These are phyloP conservation scores for Cydia splendana DNA, from an alignment of 1,140 invertebrate genomes.

Conservation along the genomic window DNA sequence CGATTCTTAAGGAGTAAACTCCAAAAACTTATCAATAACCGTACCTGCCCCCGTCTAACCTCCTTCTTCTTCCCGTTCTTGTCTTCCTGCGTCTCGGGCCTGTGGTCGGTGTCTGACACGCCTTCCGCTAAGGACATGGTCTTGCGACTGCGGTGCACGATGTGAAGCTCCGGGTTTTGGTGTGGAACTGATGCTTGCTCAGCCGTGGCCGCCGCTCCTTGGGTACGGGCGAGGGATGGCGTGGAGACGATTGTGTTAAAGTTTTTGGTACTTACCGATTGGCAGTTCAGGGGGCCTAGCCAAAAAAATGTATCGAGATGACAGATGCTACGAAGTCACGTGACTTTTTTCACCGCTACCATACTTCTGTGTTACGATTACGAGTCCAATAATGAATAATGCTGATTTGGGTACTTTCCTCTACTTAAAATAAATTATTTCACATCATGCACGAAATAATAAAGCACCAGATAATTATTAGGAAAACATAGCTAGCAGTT, in stretches of 20 bases:
- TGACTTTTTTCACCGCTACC: no score
- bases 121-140: constrained; percentile 75
- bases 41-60: constrained; percentile 51
- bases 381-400: no score
- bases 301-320: no score
- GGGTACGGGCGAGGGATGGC: constrained; percentile 30
- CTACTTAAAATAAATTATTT: no score
- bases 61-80: constrained; percentile 50
- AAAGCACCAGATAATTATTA: no score
- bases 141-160: constrained; percentile 53
- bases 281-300: no score
- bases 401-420: no score
- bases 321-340: no score
- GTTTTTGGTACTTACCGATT: neutral
- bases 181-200: constrained; percentile 46
- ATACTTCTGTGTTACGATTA: no score
- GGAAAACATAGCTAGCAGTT: no score
- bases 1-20: neutral
- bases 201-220: constrained; percentile 64
- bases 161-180: constrained; percentile 53
- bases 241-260: constrained; percentile 47
- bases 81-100: constrained; percentile 44
- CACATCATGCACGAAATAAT: no score
- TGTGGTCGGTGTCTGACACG: constrained; percentile 67
- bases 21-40: constrained; percentile 6